phyloP scores from a whole-genome alignment of 1,140 invertebrate species.

The Drosophila obscura region DNA sequence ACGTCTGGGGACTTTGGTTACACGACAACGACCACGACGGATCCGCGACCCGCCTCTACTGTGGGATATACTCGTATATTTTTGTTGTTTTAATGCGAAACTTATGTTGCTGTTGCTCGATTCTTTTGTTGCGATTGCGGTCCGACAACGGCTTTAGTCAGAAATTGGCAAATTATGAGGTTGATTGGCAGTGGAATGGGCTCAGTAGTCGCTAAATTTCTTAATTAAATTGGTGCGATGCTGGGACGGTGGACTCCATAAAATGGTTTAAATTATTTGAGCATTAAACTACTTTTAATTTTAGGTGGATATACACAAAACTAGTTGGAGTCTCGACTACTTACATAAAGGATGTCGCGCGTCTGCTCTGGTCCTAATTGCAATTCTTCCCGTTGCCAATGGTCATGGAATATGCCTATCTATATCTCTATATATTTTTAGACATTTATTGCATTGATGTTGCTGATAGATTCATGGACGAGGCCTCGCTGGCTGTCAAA shows the following conservation, averaged over 20 bases:
- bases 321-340: no score
- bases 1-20: constrained; percentile 18
- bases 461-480: constrained; percentile 60
- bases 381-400: no score
- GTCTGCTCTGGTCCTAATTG: no score
- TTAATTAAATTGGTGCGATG: constrained; percentile 54
- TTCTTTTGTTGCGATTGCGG: constrained; percentile 39
- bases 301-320: no score
- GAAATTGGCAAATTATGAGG: constrained; percentile 65
- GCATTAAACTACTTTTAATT: no score
- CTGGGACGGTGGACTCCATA: neutral
- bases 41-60: constrained; percentile 24
- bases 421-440: constrained; percentile 38
- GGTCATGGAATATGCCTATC: no score
- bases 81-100: constrained; percentile 62
- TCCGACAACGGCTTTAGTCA: constrained; percentile 33
- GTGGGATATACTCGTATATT: neutral
- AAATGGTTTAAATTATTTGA: constrained; percentile 22
- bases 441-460: constrained; percentile 51
- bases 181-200: constrained; percentile 34
- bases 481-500: constrained; percentile 48
- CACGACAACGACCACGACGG: constrained; percentile 1
- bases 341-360: no score
- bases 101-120: constrained; percentile 56
- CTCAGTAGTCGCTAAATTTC: constrained; percentile 50